phyloP scores from a whole-genome alignment of 1,140 invertebrate genomes.

The Leptinotarsa lineolata region DNA sequence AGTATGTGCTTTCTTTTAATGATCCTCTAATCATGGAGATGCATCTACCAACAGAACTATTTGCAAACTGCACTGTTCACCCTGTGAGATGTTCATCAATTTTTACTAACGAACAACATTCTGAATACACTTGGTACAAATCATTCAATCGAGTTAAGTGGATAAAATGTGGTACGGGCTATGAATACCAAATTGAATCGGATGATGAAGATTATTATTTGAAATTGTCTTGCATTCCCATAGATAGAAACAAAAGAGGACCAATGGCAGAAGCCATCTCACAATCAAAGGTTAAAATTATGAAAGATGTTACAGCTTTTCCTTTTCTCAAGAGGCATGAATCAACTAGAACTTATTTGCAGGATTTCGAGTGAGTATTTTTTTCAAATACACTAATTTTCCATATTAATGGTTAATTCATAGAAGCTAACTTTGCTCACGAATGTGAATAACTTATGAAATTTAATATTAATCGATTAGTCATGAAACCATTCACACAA shows the following conservation, averaged over 20 bases:
- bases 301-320: conserved; percentile 65
- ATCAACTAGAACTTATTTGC: conserved; percentile 66
- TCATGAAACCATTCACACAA: too few species aligned
- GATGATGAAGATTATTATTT: conserved; percentile 68
- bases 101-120: conserved; percentile 62
- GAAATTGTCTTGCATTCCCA: conserved; percentile 68
- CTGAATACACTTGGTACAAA: conserved; percentile 70
- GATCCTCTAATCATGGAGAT: conserved; percentile 70
- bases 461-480: too few species aligned
- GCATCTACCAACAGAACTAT: conserved; percentile 68
- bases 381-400: too few species aligned
- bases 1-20: conserved; percentile 72
- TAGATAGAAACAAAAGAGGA: conserved; percentile 61
- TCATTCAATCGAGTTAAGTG: conserved; percentile 59
- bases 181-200: conserved; percentile 60
- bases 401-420: too few species aligned
- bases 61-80: conserved; percentile 75
- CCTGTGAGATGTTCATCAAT: conserved; percentile 69
- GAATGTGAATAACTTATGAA: too few species aligned
- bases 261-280: conserved; percentile 52
- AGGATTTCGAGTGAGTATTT: conserved; percentile 52
- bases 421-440: too few species aligned
- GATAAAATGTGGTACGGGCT: conserved; percentile 63
- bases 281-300: conserved; percentile 61
- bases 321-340: conserved; percentile 79